Percentiles rank a stretch among this genome's conserved stretches.
Evolutionary conservation across 2,113 vertebrate species (phyloP).

Genomic region (Trachemys scripta): DNA sequence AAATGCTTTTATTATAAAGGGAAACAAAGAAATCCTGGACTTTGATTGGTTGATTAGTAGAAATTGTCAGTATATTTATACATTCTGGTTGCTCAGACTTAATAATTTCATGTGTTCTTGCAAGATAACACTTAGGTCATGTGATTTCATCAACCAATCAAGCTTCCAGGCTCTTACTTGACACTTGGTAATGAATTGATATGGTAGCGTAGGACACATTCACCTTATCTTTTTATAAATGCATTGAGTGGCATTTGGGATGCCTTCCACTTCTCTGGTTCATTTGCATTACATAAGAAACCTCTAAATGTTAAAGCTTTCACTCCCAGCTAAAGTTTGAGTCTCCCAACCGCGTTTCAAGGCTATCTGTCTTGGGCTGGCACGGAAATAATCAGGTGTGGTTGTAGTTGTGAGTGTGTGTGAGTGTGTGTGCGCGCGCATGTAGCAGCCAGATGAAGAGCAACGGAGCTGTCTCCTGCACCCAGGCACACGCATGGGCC

Average conservation of each 20-base stretch:
- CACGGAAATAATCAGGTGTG: constrained; percentile 66
- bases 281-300: constrained; percentile 64
- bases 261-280: constrained; percentile 49
- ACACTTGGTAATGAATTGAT: constrained; percentile 67
- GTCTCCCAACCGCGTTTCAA: constrained; percentile 5
- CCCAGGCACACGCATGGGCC: constrained; percentile 31
- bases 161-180: constrained; percentile 47
- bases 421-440: not conserved
- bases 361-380: constrained; percentile 47
- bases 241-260: constrained; percentile 66
- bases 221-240: constrained; percentile 70
- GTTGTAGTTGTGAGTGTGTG: constrained; percentile 2
- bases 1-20: not conserved
- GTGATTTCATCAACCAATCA: constrained; percentile 68
- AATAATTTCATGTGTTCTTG: constrained; percentile 59
- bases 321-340: constrained; percentile 48
- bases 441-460: constrained; percentile 39
- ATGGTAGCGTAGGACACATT: constrained; percentile 54
- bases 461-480: constrained; percentile 48
- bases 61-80: constrained; percentile 39
- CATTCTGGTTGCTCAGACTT: constrained; percentile 28
- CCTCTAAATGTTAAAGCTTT: constrained; percentile 69
- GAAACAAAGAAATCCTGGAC: constrained; percentile 29
- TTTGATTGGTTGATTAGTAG: constrained; percentile 21
- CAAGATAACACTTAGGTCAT: constrained; percentile 64